phyloP scores from a whole-genome alignment of 2,113 vertebrate genomes.

The Phylloscopus whistleri region DNA sequence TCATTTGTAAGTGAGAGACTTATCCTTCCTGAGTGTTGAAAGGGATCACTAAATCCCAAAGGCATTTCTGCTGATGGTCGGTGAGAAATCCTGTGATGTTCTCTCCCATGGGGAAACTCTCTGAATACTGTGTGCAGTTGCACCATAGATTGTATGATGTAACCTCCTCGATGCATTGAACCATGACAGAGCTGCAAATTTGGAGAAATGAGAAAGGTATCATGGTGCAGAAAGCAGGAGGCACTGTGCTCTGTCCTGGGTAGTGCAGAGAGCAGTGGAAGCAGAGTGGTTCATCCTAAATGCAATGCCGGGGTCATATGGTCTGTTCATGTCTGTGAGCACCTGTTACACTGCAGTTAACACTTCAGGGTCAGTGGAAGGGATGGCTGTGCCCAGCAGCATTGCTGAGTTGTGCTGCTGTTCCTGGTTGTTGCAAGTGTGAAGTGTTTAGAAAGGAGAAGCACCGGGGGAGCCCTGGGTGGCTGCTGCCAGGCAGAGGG shows the following conservation, averaged over 20 bases:
- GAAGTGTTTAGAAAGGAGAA: not conserved
- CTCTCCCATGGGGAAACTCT: not conserved
- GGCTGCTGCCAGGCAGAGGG: not conserved
- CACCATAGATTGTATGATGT: rapidly evolving
- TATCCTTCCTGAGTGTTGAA: not conserved
- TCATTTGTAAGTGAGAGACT: not conserved
- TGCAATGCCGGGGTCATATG: rapidly evolving
- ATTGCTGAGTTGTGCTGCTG: rapidly evolving
- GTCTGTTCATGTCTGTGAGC: rapidly evolving
- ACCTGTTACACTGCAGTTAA: not conserved
- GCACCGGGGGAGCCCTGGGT: not conserved
- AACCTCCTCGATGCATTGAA: not conserved
- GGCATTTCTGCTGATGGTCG: not conserved
- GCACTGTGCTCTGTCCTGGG: too few species aligned
- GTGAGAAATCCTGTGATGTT: not conserved
- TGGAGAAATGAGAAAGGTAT: not conserved
- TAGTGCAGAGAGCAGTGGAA: rapidly evolving
- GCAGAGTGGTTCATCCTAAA: not conserved
- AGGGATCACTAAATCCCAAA: not conserved
- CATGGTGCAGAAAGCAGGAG: not conserved
- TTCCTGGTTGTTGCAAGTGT: not conserved
- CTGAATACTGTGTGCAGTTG: rapidly evolving
- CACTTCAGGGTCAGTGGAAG: rapidly evolving
- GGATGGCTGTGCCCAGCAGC: not conserved
- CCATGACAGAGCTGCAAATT: rapidly evolving